phyloP scores from a whole-genome alignment of 2,888 invertebrate species.

The Heteromurus nitidus region DNA sequence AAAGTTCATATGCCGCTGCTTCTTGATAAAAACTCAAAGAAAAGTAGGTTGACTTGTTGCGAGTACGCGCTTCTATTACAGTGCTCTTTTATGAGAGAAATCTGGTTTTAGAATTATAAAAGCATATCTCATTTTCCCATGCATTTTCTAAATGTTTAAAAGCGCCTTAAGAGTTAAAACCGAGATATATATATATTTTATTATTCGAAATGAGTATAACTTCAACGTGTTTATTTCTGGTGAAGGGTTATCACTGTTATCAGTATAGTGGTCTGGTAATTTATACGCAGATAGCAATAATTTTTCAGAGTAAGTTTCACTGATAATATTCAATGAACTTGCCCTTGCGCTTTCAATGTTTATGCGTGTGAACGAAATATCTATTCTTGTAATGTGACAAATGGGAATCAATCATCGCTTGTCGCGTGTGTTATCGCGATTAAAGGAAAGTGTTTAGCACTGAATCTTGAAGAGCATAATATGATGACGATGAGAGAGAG shows the following conservation, averaged over 20 bases:
- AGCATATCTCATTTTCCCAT: not conserved
- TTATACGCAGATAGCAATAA: not conserved
- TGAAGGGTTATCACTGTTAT: not conserved
- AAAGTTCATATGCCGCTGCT: not conserved
- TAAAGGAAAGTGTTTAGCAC: too few relatives aligned
- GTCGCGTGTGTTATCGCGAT: too few relatives aligned
- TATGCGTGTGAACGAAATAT: not conserved
- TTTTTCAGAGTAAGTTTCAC: not conserved
- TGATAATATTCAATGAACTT: constrained; percentile 6
- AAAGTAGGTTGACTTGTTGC: constrained; percentile 12
- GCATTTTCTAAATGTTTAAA: not conserved
- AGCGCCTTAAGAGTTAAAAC: too few relatives aligned
- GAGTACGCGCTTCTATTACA: not conserved
- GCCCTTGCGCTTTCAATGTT: not conserved
- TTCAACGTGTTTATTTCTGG: not conserved
- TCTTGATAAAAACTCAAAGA: not conserved
- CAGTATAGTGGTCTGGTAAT: too few relatives aligned
- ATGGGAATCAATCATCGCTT: too few relatives aligned
- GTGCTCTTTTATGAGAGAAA: not conserved
- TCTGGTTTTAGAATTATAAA: constrained; percentile 7
- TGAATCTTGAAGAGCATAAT: not conserved
- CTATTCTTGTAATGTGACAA: not conserved
- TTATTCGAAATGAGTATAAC: too few relatives aligned
- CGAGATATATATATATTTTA: too few relatives aligned
- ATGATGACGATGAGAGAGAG: not conserved